Base-by-base conservation (phyloP, 2,888 invertebrate species). In the Heliconius aoede region DNA sequence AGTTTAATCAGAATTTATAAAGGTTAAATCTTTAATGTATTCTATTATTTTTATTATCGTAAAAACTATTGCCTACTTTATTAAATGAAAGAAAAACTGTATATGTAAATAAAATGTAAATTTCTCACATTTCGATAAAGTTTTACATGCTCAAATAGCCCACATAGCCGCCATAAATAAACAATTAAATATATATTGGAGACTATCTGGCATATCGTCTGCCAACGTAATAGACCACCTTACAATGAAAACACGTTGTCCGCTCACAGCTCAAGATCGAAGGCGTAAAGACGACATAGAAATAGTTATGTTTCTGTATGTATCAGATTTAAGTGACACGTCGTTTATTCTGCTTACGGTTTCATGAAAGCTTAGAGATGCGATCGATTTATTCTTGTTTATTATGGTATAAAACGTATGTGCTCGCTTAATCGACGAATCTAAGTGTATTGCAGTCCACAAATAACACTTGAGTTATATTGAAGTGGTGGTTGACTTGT, bases 271-370 rank as follows among this genome's bases (percentile, higher is more conserved):
- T 79, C 88, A 88, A 46, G 85, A 87, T 87, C 87, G 89, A 88
- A 90, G 90, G 91, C 91, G 91, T 91, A 88, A 90, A 90, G 88
- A 86, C 88, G 85, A 85, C 88, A 88, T 89, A 88, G 88, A 87
- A 90, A 91, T 90, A 91, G 90, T 90, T 91, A 89, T 89, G 90
- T 91, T 91, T 90, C 88, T 86, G 86, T 88, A 92, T 92, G 92
- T 91, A 93, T 93, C 93, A 90, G 92, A 92, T 93, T 90, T 88
- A 89, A 88, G 85, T 90, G 91, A 90, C 89, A 87, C 86, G 89
- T 89, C 90, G 88, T 90, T 90, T 89, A 88, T 90, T 90, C 86
- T 85, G 86, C 88, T 89, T 88, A 88, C 88, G 85, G 85, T 82
- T 83, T 85, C 81, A 81, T 81, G 81, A 82, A 81, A 86, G 86